These are phyloP conservation scores for Mesoclemmys tuberculata DNA, from an alignment of 2,113 vertebrate species.

Conservation along the genomic window DNA sequence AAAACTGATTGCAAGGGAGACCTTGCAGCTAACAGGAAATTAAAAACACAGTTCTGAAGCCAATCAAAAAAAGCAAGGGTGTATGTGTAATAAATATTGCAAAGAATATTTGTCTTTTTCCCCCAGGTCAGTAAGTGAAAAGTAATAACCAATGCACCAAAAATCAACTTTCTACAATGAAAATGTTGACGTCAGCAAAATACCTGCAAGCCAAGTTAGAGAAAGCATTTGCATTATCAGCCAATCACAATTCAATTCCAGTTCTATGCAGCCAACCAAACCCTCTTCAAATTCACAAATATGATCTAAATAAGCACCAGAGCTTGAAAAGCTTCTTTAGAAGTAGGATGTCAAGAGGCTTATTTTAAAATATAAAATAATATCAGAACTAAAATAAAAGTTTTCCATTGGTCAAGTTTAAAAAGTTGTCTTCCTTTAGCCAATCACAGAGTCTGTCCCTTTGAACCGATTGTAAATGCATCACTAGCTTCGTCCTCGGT, in stretches of 20 bases:
- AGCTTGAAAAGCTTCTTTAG: slow-evolving; percentile 75
- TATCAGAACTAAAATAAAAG: slow-evolving; percentile 70
- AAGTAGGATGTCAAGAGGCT: slow-evolving; percentile 70
- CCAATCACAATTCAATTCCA: slow-evolving; percentile 73
- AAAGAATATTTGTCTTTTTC: slow-evolving; percentile 66
- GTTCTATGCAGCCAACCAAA: slow-evolving; percentile 73
- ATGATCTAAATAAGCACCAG: slow-evolving; percentile 82
- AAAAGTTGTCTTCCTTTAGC: slow-evolving; percentile 76
- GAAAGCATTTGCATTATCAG: slow-evolving; percentile 61
- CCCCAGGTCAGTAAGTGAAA: slow-evolving; percentile 72
- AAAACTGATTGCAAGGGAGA: slow-evolving; percentile 40
- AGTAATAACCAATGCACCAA: slow-evolving; percentile 73
- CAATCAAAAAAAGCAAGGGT: slow-evolving; percentile 53
- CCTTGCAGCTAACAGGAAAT: slow-evolving; percentile 65
- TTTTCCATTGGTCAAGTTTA: slow-evolving; percentile 79
- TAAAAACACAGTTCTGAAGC: slow-evolving; percentile 42
- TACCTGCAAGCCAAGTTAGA: slow-evolving; percentile 75
- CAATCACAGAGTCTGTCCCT: slow-evolving; percentile 71
- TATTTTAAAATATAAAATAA: slow-evolving; percentile 67
- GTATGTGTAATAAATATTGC: slow-evolving; percentile 80
- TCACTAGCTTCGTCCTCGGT: slow-evolving; percentile 49
- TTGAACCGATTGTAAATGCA: slow-evolving; percentile 67
- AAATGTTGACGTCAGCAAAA: slow-evolving; percentile 55
- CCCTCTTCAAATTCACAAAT: slow-evolving; percentile 74
- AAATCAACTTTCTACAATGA: slow-evolving; percentile 73